Evolutionary conservation across 23 tunicate genomes (phyloP), one percentile per base, ranked within the genome.

Genomic region (Oikopleura dioica): DNA sequence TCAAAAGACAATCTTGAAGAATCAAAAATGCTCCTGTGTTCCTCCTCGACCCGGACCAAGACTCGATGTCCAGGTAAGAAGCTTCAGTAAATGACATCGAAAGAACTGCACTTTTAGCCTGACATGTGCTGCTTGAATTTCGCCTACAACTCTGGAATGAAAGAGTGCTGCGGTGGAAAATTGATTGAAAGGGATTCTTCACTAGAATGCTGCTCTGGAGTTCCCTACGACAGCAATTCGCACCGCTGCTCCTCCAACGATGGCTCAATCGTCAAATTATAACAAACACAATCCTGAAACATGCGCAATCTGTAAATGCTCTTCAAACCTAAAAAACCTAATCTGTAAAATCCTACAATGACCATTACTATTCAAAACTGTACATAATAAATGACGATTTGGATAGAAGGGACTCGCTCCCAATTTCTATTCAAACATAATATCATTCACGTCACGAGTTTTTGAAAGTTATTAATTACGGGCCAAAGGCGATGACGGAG

Each of bases 91-190:
- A 63, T 63, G 2, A 63, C 5, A 44, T 44, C 16, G 16, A 44
- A 63, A 21, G 5, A 24, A 63, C 33, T 21, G 72, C 2, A 12
- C 5, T 12, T 63, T 31, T 63, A 23, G 33, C 72, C 72, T 12
- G 72, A 63, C 33, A 16, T 2, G 33, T 63, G 72, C 33, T 63
- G 72, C 33, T 31, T 63, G 5, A 63, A 63, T 28, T 12, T 23
- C 33, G 32, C 72, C 32, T 63, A 63, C 33, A 63, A 63, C 26
- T 63, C 72, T 24, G 72, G 72, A 5, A 63, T 63, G 72, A 63
- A 63, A 63, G 72, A 63, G 26, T 63, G 72, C 33, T 63, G 72
- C 72, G 72, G 72, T 31, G 72, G 72, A 16, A 63, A 63, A 63
- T 28, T 63, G 5, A 28, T 63, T 28, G 72, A 63, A 2, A 2